These are phyloP conservation scores for Strix aluco DNA, from an alignment of 2,113 vertebrate genomes.

Conservation along the genomic window DNA sequence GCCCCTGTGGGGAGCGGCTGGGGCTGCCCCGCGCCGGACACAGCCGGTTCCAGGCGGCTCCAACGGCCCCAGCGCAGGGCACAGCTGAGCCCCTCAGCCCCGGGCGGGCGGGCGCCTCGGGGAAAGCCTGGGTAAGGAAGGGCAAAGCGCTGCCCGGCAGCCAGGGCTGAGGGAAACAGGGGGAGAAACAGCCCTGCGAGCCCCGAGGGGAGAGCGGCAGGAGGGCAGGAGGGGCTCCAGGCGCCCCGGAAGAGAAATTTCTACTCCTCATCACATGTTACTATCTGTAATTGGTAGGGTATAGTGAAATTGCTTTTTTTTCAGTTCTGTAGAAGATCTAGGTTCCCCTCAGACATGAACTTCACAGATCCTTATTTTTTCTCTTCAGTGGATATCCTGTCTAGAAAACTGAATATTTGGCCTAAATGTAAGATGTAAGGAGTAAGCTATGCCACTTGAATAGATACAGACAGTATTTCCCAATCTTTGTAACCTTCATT, in stretches of 20 bases:
- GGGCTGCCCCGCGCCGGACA: too few species aligned
- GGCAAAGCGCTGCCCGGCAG: too few species aligned
- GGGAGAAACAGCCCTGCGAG: too few species aligned
- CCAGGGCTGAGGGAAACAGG: too few species aligned
- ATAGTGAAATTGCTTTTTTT: neutral
- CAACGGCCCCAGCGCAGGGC: neutral
- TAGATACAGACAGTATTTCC: neutral
- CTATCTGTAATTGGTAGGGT: neutral
- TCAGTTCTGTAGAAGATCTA: neutral
- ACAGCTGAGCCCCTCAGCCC: too few species aligned
- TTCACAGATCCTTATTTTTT: neutral
- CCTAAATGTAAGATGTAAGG: neutral
- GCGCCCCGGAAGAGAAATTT: rapidly evolving
- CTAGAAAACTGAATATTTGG: neutral
- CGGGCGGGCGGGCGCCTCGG: too few species aligned
- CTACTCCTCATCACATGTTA: rapidly evolving
- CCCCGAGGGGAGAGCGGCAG: too few species aligned
- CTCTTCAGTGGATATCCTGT: neutral
- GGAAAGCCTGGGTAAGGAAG: too few species aligned
- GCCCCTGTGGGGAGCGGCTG: too few species aligned
- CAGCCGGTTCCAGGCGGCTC: neutral
- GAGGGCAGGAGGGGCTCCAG: neutral
- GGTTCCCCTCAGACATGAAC: neutral
- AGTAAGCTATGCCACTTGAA: neutral
- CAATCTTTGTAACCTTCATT: neutral